Base-by-base conservation (phyloP, 2,797 vertebrate genomes). In the Mionectes olivaceus region DNA sequence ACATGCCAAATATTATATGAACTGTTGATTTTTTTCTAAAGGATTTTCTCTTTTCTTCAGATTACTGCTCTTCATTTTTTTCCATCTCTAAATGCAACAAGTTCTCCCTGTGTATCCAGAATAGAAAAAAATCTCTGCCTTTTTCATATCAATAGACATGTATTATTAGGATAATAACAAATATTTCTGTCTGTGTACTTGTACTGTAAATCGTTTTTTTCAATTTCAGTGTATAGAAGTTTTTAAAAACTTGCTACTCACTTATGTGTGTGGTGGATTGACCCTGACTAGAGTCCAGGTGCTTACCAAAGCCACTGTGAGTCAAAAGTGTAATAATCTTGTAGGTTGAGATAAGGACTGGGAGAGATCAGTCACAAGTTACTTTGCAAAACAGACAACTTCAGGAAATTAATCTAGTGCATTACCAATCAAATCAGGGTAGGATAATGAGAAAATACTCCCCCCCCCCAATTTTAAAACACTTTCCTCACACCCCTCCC, bases 401-500 rank as follows among this genome's bases (percentile, higher is more conserved):
- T 27, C 8, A 14, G 52, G 32, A 60, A 55, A 55, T 35, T 33
- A 27, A 14, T 44, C 41, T 64, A 28, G 19, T 83, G 55, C 27
- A 32, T 70, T 7, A 6, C 30, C 9, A 32, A 44, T 46, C 59
- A 28, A 39, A 56, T 61, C 60, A 46, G 41, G 87, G 13, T 35
- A 56, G 28, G 7, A 23, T 28, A 61, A 83, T 6, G 37, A 68
- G 28, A 46, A 61, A 50, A 47, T 52, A 60, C 50, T 1, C 25
- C 1, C 3, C 1, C 7, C 6, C 8, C 1, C 12, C n/a, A 33
- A 19, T 49, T 69, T 52, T 10, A 37, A 24, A 70, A 43, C 41
- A 47, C 15, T 19, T 65, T 33, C 1, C 7, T 5, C 14, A 7
- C 6, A 17, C 22, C 10, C 22, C 7, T n/a, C 50, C 19, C 11